phyloP scores from a whole-genome alignment of 2,113 vertebrate species.

The Dinomys branickii region DNA sequence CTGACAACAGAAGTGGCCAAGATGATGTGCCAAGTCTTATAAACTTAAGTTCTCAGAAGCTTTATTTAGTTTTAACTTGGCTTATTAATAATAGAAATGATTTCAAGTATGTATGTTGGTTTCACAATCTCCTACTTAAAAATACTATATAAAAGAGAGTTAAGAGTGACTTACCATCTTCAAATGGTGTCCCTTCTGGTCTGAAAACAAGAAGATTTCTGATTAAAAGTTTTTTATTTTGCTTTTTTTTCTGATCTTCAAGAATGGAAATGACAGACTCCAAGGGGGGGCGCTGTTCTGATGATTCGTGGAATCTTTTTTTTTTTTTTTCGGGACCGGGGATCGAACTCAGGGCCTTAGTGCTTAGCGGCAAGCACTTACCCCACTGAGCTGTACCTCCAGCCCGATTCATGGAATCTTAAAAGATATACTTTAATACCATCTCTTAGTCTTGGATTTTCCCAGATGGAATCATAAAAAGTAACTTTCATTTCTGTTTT shows the following conservation, averaged over 20 bases:
- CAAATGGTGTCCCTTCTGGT: constrained; percentile 98
- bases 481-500: constrained; percentile 44
- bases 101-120: not conserved
- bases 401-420: not conserved
- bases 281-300: not conserved
- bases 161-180: constrained; percentile 93
- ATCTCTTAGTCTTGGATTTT: not conserved
- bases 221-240: constrained; percentile 77
- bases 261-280: constrained; percentile 5
- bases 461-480: not conserved
- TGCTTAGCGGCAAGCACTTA: too few species aligned
- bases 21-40: not conserved
- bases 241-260: constrained; percentile 35
- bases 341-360: too few species aligned
- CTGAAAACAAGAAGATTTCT: constrained; percentile 87
- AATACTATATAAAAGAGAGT: constrained; percentile 28
- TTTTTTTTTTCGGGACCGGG: too few species aligned
- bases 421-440: not conserved
- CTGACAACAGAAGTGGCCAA: not conserved
- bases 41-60: constrained; percentile 26
- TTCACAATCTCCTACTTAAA: constrained; percentile 35
- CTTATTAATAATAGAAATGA: constrained; percentile 4
- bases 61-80: constrained; percentile 34
- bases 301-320: not conserved
- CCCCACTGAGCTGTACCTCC: too few species aligned